Evolutionary conservation across 2,797 vertebrate species (phyloP).

Genomic region (Scomberomorus guttatus): DNA sequence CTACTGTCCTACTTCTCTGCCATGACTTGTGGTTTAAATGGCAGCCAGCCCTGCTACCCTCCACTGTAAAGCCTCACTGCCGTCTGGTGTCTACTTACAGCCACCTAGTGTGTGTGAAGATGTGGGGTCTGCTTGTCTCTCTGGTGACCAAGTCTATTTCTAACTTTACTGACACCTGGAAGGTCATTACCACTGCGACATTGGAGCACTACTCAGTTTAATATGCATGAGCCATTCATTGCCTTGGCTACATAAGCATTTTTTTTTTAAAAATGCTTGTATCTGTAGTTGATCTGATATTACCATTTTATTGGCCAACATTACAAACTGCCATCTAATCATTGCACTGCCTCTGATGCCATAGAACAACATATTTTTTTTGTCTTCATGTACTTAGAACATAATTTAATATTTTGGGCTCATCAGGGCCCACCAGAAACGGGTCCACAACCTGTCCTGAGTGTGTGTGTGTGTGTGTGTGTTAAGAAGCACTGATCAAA

Average conservation of each 20-base stretch:
- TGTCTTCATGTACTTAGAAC: not conserved
- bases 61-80: conserved; percentile 45
- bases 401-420: conserved; percentile 9
- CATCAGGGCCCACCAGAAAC: not conserved
- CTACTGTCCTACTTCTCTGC: conserved; percentile 19
- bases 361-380: conserved; percentile 34
- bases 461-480: not conserved
- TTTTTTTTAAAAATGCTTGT: not conserved
- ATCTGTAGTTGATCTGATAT: conserved; percentile 13
- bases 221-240: conserved; percentile 27
- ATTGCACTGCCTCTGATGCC: conserved; percentile 49
- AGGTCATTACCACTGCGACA: conserved; percentile 54
- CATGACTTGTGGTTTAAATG: conserved; percentile 20
- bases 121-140: conserved; percentile 43
- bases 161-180: conserved; percentile 58
- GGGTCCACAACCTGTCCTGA: not conserved
- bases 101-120: conserved; percentile 51
- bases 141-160: conserved; percentile 73
- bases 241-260: conserved; percentile 1
- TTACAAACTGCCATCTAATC: conserved; percentile 15
- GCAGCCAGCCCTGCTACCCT: not conserved
- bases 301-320: not conserved
- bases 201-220: conserved; percentile 34
- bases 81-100: conserved; percentile 69
- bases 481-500: not conserved